These are phyloP conservation scores for Alexandromys fortis DNA, from an alignment of 2,113 vertebrate genomes.

Conservation along the genomic window DNA sequence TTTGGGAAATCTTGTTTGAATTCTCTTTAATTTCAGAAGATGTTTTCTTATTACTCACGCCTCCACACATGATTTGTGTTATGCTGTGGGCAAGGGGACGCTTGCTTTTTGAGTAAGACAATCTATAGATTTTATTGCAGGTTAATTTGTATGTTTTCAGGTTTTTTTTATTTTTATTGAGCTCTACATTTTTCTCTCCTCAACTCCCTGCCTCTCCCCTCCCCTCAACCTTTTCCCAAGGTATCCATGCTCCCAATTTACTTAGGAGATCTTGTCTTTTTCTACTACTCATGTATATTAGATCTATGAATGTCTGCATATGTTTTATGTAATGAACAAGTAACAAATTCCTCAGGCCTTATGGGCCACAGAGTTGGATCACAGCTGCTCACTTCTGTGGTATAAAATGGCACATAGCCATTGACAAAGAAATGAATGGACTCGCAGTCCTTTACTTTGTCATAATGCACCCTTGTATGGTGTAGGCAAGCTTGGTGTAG, in stretches of 20 bases:
- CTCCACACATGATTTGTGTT: not conserved
- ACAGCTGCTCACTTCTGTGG: not conserved
- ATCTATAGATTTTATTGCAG: not conserved
- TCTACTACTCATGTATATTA: too few species aligned
- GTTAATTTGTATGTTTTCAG: not conserved
- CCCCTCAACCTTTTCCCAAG: too few species aligned
- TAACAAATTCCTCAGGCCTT: not conserved
- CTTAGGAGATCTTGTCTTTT: too few species aligned
- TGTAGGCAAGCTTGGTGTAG: not conserved
- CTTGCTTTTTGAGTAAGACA: not conserved
- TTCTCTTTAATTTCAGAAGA: conserved; percentile 63
- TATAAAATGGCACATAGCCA: not conserved
- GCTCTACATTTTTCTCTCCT: too few species aligned
- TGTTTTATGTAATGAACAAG: not conserved
- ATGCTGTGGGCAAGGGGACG: accelerated
- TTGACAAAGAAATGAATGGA: not conserved
- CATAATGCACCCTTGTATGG: not conserved
- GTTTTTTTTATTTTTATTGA: too few species aligned
- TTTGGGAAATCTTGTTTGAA: conserved; percentile 79
- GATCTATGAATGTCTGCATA: not conserved
- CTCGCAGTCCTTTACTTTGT: not conserved
- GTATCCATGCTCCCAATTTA: too few species aligned
- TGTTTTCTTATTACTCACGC: conserved; percentile 24
- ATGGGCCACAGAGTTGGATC: not conserved
- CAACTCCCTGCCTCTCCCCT: too few species aligned